phyloP scores from a whole-genome alignment of 2,797 vertebrate genomes.

The Hippopotamyrus pictus region DNA sequence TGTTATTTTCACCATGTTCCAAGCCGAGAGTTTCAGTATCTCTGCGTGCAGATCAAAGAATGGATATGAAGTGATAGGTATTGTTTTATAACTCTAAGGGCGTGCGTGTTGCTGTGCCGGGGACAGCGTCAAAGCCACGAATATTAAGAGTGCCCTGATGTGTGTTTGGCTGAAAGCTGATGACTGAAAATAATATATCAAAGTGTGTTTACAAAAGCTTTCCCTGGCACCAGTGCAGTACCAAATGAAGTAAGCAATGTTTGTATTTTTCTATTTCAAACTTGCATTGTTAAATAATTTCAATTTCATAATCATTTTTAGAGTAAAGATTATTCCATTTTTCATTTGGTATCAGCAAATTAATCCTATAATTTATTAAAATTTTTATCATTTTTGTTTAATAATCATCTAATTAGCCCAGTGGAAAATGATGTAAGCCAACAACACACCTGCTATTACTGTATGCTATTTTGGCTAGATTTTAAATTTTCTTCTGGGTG shows the following conservation, averaged over 20 bases:
- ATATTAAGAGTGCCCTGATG: background rate
- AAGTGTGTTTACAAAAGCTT: background rate
- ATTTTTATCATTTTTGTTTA: background rate
- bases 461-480: background rate
- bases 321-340: background rate
- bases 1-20: background rate
- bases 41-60: background rate
- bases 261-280: background rate
- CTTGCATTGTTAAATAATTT: background rate
- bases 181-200: background rate
- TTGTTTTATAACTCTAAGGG: background rate
- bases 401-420: conserved; percentile 4
- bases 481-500: background rate
- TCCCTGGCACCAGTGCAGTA: background rate
- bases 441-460: background rate
- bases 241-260: background rate
- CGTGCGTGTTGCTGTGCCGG: background rate
- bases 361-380: background rate
- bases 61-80: background rate
- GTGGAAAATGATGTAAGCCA: background rate
- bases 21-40: background rate
- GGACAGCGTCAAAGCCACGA: background rate
- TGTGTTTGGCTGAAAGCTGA: background rate
- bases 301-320: background rate
- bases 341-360: background rate